phyloP scores from a whole-genome alignment of 64 coral and sea anemone genomes.

The Actinia equina region DNA sequence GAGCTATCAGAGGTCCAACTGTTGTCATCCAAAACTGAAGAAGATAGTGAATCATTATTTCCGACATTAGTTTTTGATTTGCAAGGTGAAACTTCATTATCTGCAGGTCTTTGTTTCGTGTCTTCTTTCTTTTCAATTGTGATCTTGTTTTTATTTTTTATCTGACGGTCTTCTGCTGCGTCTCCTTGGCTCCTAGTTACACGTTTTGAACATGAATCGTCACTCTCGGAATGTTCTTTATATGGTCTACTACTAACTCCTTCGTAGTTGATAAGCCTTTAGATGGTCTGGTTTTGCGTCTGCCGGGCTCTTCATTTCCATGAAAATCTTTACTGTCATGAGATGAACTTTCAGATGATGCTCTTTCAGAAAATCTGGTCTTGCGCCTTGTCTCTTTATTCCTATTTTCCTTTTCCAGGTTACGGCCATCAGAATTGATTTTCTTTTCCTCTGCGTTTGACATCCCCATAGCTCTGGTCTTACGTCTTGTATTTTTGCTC shows the following conservation, averaged over 20 bases:
- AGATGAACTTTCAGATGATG: not conserved
- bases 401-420: not conserved
- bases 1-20: slow-evolving; percentile 12
- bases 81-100: not conserved
- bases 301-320: not conserved
- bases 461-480: not conserved
- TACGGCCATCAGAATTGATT: not conserved
- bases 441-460: not conserved
- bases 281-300: not conserved
- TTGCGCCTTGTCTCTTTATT: not conserved
- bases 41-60: not conserved
- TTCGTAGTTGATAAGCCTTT: not conserved
- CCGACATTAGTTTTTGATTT: not conserved
- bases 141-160: not conserved
- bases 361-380: not conserved
- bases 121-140: not conserved
- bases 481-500: not conserved
- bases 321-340: not conserved
- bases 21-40: not conserved
- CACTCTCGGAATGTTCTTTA: not conserved
- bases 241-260: not conserved
- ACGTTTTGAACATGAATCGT: not conserved
- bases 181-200: not conserved
- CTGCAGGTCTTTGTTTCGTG: not conserved
- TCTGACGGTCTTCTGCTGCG: not conserved